Evolutionary conservation across 2,888 invertebrate genomes (phyloP).

Genomic region (Andrena chrysosceles): DNA sequence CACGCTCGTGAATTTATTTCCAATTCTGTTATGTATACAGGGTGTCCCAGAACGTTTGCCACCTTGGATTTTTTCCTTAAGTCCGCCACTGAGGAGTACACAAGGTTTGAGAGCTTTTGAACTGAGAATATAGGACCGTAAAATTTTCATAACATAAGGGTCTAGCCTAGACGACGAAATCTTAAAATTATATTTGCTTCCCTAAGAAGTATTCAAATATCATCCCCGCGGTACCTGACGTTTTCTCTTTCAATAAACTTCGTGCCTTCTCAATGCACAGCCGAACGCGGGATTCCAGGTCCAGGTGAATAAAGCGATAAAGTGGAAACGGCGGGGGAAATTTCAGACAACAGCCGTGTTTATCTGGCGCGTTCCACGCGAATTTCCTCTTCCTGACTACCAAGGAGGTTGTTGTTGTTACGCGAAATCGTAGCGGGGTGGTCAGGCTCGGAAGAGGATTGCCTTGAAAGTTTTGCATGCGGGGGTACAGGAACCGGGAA

Average conservation of each 20-base stretch:
- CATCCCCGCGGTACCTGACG: not conserved
- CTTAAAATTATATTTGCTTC: too few species aligned
- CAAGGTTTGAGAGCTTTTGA: too few species aligned
- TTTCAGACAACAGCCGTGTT: constrained; percentile 42
- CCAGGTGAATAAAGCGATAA: constrained; percentile 52
- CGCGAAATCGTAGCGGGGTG: constrained; percentile 55
- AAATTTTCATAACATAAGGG: too few species aligned
- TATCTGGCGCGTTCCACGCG: constrained; percentile 33
- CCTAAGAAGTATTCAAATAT: not conserved
- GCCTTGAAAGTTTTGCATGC: constrained; percentile 73
- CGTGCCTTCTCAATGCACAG: not conserved
- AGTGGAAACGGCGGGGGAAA: constrained; percentile 49
- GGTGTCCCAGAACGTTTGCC: too few species aligned
- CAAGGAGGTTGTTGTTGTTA: constrained; percentile 42
- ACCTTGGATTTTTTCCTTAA: too few species aligned
- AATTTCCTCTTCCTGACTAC: constrained; percentile 48
- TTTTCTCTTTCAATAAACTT: not conserved
- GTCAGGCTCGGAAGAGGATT: constrained; percentile 67
- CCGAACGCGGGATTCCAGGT: constrained; percentile 5
- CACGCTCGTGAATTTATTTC: too few species aligned
- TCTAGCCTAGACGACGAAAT: too few species aligned
- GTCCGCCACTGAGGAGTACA: too few species aligned
- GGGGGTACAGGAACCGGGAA: constrained; percentile 74
- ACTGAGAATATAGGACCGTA: too few species aligned
- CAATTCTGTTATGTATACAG: too few species aligned